These are phyloP conservation scores for Macroglossus sobrinus DNA, from an alignment of 2,113 vertebrate genomes.

Conservation along the genomic window DNA sequence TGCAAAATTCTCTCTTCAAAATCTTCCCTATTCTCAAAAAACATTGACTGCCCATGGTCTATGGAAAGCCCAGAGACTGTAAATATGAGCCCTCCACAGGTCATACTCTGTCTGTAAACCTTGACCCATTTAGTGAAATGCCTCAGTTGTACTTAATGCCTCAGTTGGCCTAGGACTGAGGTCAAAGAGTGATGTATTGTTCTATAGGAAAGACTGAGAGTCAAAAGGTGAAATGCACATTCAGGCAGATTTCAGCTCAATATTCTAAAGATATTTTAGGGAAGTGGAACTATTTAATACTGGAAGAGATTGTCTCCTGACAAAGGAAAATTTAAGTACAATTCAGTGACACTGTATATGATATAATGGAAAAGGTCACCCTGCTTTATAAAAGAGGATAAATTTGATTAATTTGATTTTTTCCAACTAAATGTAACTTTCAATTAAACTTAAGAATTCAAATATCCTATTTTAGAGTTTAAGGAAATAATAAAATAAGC, in stretches of 20 bases:
- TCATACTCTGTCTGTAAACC: background rate
- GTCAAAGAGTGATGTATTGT: background rate
- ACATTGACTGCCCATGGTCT: background rate
- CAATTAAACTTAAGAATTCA: background rate
- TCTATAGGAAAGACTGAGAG: background rate
- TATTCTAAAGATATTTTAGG: background rate
- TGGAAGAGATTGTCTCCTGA: background rate
- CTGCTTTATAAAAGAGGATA: background rate
- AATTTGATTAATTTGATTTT: background rate
- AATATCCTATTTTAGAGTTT: background rate
- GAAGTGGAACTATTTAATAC: background rate
- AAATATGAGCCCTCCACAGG: fast-evolving
- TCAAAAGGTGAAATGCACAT: background rate
- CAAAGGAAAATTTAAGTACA: background rate
- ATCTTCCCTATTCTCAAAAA: background rate
- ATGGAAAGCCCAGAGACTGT: background rate
- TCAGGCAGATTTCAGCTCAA: background rate
- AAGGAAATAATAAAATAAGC: background rate
- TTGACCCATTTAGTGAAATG: background rate
- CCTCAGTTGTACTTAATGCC: background rate
- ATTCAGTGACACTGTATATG: background rate
- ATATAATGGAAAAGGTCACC: background rate
- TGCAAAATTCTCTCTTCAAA: background rate
- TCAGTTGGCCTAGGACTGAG: background rate
- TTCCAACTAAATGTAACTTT: background rate